A percentile compares a stretch with the other conserved stretches of the same genome.
Conservation (phyloP, 2,797 vertebrate genomes). For the Danio aesculapii region DNA sequence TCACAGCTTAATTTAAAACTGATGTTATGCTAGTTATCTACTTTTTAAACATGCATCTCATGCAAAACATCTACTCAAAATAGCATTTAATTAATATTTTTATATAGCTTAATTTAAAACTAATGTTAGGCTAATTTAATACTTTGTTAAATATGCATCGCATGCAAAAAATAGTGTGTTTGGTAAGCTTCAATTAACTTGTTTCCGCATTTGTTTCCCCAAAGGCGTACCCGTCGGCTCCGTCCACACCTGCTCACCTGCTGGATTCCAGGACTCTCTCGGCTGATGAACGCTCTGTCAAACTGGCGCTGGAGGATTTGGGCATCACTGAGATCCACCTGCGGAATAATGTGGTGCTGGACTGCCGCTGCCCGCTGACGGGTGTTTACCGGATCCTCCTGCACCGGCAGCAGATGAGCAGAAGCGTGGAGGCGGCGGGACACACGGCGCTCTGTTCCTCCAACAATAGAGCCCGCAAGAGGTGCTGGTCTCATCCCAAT, state of each 20-base stretch:
- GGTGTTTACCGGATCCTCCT: slow-evolving; percentile 76
- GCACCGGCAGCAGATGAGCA: slow-evolving; percentile 74
- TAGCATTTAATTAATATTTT: too few species aligned
- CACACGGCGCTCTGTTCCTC: slow-evolving; percentile 46
- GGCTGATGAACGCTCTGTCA: slow-evolving; percentile 71
- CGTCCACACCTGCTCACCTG: slow-evolving; percentile 66
- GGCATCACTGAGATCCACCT: slow-evolving; percentile 73
- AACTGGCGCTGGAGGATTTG: slow-evolving; percentile 66
- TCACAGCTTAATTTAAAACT: too few species aligned
- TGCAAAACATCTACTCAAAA: too few species aligned
- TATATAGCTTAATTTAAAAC: too few species aligned
- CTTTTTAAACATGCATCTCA: too few species aligned
- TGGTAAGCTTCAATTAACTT: too few species aligned
- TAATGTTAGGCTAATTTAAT: too few species aligned
- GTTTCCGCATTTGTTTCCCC: slow-evolving; percentile 24
- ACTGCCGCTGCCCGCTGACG: slow-evolving; percentile 72
- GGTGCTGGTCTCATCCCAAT: slow-evolving; percentile 55
- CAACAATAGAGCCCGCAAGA: slow-evolving; percentile 55
- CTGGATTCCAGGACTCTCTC: slow-evolving; percentile 55
- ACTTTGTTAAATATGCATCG: too few species aligned
- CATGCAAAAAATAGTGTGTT: too few species aligned
- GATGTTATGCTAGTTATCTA: too few species aligned
- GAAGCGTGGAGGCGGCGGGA: slow-evolving; percentile 63
- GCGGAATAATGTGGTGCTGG: slow-evolving; percentile 61
- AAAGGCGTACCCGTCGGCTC: slow-evolving; percentile 57